Base-by-base conservation (phyloP, 2,113 vertebrate species). In the Zosterops pallidus region DNA sequence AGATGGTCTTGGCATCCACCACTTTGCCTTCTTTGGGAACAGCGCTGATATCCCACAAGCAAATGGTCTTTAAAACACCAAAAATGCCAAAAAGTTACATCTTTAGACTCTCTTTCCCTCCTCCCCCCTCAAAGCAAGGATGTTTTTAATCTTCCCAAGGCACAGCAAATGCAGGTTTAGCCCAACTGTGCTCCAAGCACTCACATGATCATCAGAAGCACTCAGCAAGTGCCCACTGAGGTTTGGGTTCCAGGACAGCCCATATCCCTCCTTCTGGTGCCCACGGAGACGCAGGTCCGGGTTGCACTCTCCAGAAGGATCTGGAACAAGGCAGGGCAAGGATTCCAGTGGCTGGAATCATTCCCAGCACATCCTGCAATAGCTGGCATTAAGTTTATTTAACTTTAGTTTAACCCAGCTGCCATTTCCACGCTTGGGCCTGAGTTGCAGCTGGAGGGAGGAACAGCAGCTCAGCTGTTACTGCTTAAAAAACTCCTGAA, bases 231-330 rank as follows among this genome's bases (percentile, higher is more conserved):
- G 99, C 75, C 99, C 99, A 9, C 99, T 99, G 78, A 99, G 98
- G 97, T 99, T 99, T 17, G 99, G 99, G 97, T 99, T 99, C 99
- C 99, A 99, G 14, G 99, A 99, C 37, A 99, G 98, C 26, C 99
- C 99, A 19, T 99, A 99, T 4, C 99, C 99, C 95, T 99, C 99
- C 92, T 99, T 99, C 96, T 99, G 99, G 97, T 99, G 99, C 33
- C 99, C 99, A 86, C 99, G 98, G 24, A 99, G 98, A 41, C 99
- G 98, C 63, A 99, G 97, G 52, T 99, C 99, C 13, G 99, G 99
- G 93, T 99, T 99, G 92, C 99, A 99, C 93, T 99, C 99, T 28
- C 99, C 99, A 96, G 99, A 99, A 44, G 99, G 99, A 87, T 99
- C 99, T 99, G 92, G 5, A 96, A 97, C 35, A 39, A 87, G 76